Evolutionary conservation across 2,888 invertebrate genomes (phyloP), one percentile per base, ranked within the genome.

Genomic region (Azorinus chamasolen): DNA sequence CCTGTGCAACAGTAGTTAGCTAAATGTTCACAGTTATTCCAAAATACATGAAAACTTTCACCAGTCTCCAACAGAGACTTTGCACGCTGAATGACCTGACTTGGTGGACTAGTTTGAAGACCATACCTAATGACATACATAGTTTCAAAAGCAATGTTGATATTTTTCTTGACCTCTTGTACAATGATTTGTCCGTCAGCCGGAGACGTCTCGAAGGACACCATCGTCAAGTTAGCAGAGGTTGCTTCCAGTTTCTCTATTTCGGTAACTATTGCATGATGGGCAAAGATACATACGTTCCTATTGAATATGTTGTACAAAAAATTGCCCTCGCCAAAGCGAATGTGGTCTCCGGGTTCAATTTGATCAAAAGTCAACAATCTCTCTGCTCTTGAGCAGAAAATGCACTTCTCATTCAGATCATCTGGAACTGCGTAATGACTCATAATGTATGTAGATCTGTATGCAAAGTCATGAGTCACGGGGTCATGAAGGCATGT

Each of bases 251-350:
- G 16, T 8, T 43, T 24, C 4, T 48, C 22, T 2, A 74, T 37
- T 8, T 24, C 41, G 55, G 66, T 68, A n/a, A 74, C 74, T 20
- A 74, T 66, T 4, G 74, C 66, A 68, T 74, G 74, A 22, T 74
- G 74, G 0, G 62, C 62, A 32, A 62, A 68, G 4, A 50, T 22
- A 4, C 18, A 37, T 2, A 57, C 22, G n/a, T 61, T 59, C 4
- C 37, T 46, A 1, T 48, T 50, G 0, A 55, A 55, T 24, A 66
- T 51, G 39, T 66, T 37, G 14, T 43, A 14, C 46, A 48, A 39
- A 16, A 43, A 55, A 2, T 50, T 27, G 37, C 45, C 32, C 20
- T 68, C 68, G 24, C 48, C 41, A n/a, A 68, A 20, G n/a, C 39
- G 32, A 18, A 74, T 63, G 37, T 74, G 74, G 41, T 51, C 20